phyloP scores from a whole-genome alignment of 2,797 vertebrate species.

The Aldrovandia affinis region DNA sequence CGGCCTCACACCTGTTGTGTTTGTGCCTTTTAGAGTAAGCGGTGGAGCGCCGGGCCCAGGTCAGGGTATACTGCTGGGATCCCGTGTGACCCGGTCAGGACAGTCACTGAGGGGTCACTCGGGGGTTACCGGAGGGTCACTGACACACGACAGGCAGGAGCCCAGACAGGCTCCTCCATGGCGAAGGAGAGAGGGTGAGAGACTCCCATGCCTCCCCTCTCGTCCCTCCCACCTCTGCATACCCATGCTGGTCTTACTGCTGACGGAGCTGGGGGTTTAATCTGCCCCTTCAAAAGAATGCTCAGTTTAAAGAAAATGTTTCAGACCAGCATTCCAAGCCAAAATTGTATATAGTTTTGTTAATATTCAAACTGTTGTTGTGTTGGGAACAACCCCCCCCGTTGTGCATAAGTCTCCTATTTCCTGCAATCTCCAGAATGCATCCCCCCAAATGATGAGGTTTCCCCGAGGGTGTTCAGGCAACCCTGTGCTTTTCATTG shows the following conservation, averaged over 20 bases:
- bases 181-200: background rate
- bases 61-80: conserved; percentile 62
- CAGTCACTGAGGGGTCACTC: conserved; percentile 75
- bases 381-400: no score
- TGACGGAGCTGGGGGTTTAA: conserved; percentile 1
- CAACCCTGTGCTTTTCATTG: background rate
- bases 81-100: conserved; percentile 73
- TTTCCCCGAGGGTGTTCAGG: background rate
- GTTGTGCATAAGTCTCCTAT: background rate
- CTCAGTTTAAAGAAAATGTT: background rate
- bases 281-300: background rate
- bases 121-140: conserved; percentile 86
- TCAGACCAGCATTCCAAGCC: no score
- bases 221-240: background rate
- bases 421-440: background rate
- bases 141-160: conserved; percentile 73
- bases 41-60: conserved; percentile 41
- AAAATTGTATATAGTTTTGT: no score
- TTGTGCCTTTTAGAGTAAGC: conserved; percentile 62
- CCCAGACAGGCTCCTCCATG: conserved; percentile 36
- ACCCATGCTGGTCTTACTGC: conserved; percentile 3
- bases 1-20: conserved; percentile 71
- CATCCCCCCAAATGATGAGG: background rate
- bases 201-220: background rate
- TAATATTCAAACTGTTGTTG: no score